Percentiles rank a stretch among this genome's conserved stretches.
These are phyloP conservation scores for Arenaria interpres DNA, from an alignment of 2,113 vertebrate genomes.

Conservation along the genomic window DNA sequence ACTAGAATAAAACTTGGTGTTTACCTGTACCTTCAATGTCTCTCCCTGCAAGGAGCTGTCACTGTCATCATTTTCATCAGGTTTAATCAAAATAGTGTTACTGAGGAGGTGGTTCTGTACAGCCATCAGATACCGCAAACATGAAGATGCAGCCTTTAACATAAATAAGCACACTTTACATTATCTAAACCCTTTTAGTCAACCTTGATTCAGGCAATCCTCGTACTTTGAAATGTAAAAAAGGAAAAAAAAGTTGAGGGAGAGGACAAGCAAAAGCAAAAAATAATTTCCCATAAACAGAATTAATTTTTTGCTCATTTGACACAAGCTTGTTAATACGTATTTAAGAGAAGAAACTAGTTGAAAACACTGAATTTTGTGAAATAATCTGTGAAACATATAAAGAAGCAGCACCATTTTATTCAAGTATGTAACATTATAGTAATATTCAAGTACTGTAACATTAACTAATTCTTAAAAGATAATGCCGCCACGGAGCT, in stretches of 20 bases:
- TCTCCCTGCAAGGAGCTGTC: constrained; percentile 99
- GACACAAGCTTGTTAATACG: not conserved
- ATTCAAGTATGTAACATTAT: not conserved
- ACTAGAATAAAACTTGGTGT: constrained; percentile 91
- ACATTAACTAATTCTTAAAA: not conserved
- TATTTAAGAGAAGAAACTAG: not conserved
- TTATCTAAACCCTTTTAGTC: constrained; percentile 30
- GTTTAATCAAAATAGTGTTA: constrained; percentile 96
- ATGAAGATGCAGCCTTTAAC: constrained; percentile 93
- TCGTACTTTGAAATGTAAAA: not conserved
- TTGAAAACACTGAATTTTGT: not conserved
- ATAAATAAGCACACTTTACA: constrained; percentile 70
- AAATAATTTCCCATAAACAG: not conserved
- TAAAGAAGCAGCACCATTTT: not conserved
- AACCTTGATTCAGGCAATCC: constrained; percentile 28
- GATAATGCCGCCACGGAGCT: not conserved
- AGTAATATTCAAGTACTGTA: not conserved
- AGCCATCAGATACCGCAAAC: constrained; percentile 97
- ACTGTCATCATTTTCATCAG: constrained; percentile 96
- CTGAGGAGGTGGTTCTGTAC: constrained; percentile 99
- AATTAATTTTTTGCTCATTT: not conserved
- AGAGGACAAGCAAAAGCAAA: constrained; percentile 25
- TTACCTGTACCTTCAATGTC: constrained; percentile 99
- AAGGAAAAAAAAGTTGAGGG: constrained; percentile 3
- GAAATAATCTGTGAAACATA: not conserved